Evolutionary conservation across 2,797 vertebrate species (phyloP), one percentile per base, ranked within the genome.

Genomic region (Ficedula albicollis): DNA sequence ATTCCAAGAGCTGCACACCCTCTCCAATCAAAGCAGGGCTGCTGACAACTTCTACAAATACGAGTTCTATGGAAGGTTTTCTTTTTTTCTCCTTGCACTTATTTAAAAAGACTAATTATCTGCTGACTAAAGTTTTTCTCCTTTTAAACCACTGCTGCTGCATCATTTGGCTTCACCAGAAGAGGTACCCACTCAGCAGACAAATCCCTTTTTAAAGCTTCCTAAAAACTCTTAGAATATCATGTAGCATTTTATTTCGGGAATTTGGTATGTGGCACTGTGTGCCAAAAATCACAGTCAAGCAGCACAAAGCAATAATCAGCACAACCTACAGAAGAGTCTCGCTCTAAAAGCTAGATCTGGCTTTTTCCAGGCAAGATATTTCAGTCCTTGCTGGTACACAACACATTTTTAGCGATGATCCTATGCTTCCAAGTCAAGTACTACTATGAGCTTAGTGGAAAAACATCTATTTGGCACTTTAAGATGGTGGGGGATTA

Each of bases 221-320:
- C 96, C 83, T 85, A 94, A 93, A 83, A 96, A 80, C 81, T 81
- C 91, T 92, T 90, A 94, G 95, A 96, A 97, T 98, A 97, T 97
- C 97, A 93, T 94, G 88, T 95, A 97, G 94, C 95, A 93, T 96
- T 97, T 98, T 97, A 98, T 98, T 98, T 98, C 54, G 90, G 96
- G 98, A 97, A 97, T 95, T 94, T 92, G 98, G 96, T 97, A 96
- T 96, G 96, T 89, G 94, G 96, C 60, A 88, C 51, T 58, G 69
- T 8, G 46, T 97, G 97, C 98, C 98, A 98, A 97, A 97, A 98
- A 97, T 97, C 96, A 96, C 97, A 98, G 95, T 97, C 96, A 90
- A 68, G 84, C 95, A 85, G 94, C 93, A 97, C 96, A 97, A 98
- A 97, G 97, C 95, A 97, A 90, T 94, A 97, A 98, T 98, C 98